Conservation (phyloP, 2,797 vertebrate species). For the Gallirallus australis region DNA sequence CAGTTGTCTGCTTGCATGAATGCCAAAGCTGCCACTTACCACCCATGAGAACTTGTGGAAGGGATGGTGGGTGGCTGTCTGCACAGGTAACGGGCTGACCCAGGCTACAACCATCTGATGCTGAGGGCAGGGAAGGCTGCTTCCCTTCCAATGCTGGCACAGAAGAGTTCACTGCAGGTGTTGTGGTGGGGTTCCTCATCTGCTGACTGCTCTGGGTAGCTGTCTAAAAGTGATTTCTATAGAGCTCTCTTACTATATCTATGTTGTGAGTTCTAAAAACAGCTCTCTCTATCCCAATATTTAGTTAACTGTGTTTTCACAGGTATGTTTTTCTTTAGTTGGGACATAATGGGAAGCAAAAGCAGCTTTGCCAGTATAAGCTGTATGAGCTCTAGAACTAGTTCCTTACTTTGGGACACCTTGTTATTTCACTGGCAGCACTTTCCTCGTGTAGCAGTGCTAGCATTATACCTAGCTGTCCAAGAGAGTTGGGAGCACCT, state of each 20-base stretch:
- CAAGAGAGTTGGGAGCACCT: neutral
- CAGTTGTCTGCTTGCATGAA: neutral
- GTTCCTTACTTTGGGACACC: neutral
- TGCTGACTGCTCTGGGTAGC: neutral
- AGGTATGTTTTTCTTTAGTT: neutral
- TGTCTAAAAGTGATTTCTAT: neutral
- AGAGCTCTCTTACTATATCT: neutral
- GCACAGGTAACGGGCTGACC: neutral
- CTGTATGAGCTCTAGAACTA: neutral
- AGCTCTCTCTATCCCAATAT: neutral
- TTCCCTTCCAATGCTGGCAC: neutral
- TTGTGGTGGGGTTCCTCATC: neutral
- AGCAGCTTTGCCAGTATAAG: neutral
- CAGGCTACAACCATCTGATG: rapidly evolving
- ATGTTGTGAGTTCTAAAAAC: neutral
- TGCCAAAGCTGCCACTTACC: neutral
- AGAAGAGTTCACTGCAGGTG: neutral
- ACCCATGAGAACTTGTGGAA: neutral
- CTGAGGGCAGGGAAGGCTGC: neutral
- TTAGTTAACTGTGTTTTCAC: neutral
- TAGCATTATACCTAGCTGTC: neutral
- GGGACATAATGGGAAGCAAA: neutral
- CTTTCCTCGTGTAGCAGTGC: rapidly evolving
- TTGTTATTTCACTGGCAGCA: neutral
- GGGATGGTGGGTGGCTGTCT: rapidly evolving